Evolutionary conservation across 2,888 invertebrate species (phyloP).

Genomic region (Girardia tigrina): DNA sequence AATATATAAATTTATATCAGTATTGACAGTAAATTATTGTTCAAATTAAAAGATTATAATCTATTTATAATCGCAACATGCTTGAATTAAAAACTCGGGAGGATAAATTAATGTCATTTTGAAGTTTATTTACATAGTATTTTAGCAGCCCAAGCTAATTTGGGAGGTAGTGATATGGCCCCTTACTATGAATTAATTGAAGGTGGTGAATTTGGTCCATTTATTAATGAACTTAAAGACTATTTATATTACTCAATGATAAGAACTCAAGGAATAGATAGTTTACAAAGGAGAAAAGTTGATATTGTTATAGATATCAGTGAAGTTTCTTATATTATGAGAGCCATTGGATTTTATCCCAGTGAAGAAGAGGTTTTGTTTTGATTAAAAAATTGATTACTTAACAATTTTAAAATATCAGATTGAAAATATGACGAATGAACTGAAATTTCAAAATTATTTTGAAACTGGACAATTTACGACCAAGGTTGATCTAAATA

Average conservation of each 20-base stretch:
- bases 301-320: constrained; percentile 57
- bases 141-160: constrained; percentile 46
- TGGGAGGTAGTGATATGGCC: constrained; percentile 51
- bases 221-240: constrained; percentile 62
- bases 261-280: constrained; percentile 57
- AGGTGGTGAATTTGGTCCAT: constrained; percentile 60
- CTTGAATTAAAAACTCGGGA: too few species aligned
- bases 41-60: too few species aligned
- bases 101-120: too few species aligned
- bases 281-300: constrained; percentile 56
- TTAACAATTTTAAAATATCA: too few species aligned
- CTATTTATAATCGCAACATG: too few species aligned
- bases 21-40: too few species aligned
- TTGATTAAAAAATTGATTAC: too few species aligned
- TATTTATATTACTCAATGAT: constrained; percentile 67
- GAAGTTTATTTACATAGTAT: too few species aligned
- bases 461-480: constrained; percentile 51
- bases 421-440: constrained; percentile 51
- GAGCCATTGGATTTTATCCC: constrained; percentile 64
- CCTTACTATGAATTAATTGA: constrained; percentile 63
- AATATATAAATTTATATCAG: too few species aligned
- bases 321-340: constrained; percentile 62
- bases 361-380: constrained; percentile 64
- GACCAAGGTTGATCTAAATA: constrained; percentile 56
- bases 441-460: constrained; percentile 52